Evolutionary conservation across 1,140 invertebrate species (phyloP).

Genomic region (Pectinophora gossypiella): DNA sequence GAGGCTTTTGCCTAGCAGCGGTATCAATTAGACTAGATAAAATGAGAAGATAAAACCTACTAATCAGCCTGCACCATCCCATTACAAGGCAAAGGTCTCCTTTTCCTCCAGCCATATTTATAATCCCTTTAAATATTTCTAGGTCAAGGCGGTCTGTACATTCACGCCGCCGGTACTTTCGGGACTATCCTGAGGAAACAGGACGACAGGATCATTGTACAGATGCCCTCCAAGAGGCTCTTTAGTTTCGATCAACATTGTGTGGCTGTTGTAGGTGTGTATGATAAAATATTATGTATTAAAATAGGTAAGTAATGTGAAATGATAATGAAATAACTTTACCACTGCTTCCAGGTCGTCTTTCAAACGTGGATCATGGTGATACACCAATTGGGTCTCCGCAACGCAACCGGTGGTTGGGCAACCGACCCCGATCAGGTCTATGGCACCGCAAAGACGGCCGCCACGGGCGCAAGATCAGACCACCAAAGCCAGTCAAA

Average conservation of each 20-base stretch:
- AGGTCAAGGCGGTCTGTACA: conserved; percentile 81
- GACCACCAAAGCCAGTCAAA: conserved; percentile 68
- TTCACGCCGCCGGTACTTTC: conserved; percentile 88
- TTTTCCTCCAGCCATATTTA: no score
- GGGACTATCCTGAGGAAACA: conserved; percentile 85
- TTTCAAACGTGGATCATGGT: conserved; percentile 89
- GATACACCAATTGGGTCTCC: conserved; percentile 88
- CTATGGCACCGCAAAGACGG: conserved; percentile 95
- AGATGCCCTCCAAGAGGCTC: conserved; percentile 89
- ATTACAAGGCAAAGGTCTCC: no score
- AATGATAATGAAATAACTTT: no score
- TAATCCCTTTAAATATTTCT: no score
- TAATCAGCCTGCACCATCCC: no score
- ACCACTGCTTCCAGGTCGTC: conserved; percentile 76
- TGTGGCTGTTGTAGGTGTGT: conserved; percentile 91
- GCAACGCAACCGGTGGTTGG: conserved; percentile 87
- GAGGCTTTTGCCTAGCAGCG: no score
- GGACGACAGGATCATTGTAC: conserved; percentile 85
- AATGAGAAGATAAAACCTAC: no score
- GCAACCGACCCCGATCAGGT: conserved; percentile 93
- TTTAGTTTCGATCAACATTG: conserved; percentile 88
- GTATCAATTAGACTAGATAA: no score
- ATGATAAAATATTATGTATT: no score
- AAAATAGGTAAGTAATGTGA: no score
- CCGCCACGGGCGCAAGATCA: conserved; percentile 91